Conservation (phyloP, 2,797 vertebrate species). For the Limosa lapponica region DNA sequence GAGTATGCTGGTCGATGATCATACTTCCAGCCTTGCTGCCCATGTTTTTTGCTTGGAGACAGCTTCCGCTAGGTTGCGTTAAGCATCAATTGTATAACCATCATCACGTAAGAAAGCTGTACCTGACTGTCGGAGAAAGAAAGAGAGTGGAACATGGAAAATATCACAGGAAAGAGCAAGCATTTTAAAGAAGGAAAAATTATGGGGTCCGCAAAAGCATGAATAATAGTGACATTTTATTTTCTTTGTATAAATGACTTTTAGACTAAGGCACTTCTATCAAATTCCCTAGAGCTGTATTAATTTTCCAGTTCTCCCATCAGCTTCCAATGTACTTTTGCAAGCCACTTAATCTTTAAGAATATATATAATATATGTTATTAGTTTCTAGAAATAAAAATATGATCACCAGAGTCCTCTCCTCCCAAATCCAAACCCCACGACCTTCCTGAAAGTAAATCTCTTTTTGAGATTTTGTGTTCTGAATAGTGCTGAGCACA, state of each 20-base stretch:
- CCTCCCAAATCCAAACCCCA: neutral
- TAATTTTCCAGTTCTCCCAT: slow-evolving; percentile 13
- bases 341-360: neutral
- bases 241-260: neutral
- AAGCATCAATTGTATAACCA: neutral
- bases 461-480: neutral
- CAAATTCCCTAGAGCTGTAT: neutral
- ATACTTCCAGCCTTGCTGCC: neutral
- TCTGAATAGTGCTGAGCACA: neutral
- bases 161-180: neutral
- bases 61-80: neutral
- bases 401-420: neutral
- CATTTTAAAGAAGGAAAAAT: slow-evolving; percentile 1
- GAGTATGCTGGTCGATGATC: neutral
- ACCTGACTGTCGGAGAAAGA: neutral
- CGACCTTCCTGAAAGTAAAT: neutral
- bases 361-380: neutral
- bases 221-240: neutral
- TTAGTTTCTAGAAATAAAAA: slow-evolving; percentile 10
- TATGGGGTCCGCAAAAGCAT: neutral
- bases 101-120: neutral
- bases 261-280: neutral
- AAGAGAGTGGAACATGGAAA: neutral
- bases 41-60: neutral
- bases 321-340: neutral